Evolutionary conservation across 2,888 invertebrate genomes (phyloP), one percentile per base, ranked within the genome.

Genomic region (Lamellibrachia satsuma): DNA sequence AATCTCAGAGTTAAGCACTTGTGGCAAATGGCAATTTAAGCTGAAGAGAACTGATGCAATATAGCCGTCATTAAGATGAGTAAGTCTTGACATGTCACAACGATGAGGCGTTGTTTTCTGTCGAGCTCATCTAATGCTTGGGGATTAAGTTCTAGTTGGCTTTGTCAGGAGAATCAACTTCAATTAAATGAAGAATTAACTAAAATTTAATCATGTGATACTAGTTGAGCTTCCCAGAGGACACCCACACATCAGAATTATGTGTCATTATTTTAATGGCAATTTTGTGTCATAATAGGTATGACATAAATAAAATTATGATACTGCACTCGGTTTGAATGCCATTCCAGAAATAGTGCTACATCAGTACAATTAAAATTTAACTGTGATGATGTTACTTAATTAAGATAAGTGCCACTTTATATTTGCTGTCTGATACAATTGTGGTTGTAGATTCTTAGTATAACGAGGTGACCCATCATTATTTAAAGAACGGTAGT

Each of bases 21-120:
- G 22, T 75, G 75, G 75, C n/a, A 75, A 75, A 75, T 75, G 75
- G 75, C 75, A 75, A 75, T 75, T 75, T 75, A 75, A 75, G 75
- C 75, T 75, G n/a, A 75, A 11, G 22, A 75, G 75, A 75, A 75
- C 75, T 75, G 75, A 75, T 75, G 75, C 75, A 75, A 75, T 15
- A 75, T 75, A n/a, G 75, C 75, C 22, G n/a, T n/a, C 75, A 75
- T 75, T n/a, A 75, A n/a, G 22, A 75, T 15, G 22, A 75, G 75
- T 75, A 75, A 75, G 75, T 15, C 75, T 75, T 6, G 22, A 22
- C 75, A 75, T 4, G 22, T 22, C 15, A 11, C 15, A 6, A 6
- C n/a, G 75, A 22, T 75, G 60, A 1, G 60, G 11, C 22, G 3
- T 15, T 60, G 75, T 75, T 75, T 75, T 75, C 75, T 15, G 75